Base-by-base conservation (phyloP, 2,113 vertebrate genomes). In the Colaptes auratus region DNA sequence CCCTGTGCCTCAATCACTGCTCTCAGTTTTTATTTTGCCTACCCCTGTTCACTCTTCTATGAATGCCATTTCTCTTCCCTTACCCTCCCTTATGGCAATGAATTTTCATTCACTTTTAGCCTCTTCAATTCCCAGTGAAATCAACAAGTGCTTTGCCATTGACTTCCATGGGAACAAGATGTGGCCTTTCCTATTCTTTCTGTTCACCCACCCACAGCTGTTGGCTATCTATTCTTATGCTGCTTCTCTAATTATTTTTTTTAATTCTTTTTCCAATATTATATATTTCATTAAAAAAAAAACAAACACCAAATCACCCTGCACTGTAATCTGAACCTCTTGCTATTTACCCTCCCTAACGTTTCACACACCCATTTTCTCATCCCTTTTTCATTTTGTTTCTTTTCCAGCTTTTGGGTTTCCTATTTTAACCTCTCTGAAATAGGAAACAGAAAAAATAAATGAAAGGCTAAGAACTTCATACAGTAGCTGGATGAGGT, bases 281-380 rank as follows among this genome's bases (percentile, higher is more conserved):
- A 91, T 79, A 91, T 96, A 87, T 79, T 88, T 96, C 72, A 66
- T 95, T 48, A 13, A 52, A 52, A 25, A 52, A 23, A 52, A 52
- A 52, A 10, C 39, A 44, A 44, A 24, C 25, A 25, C 23, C 19
- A 25, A 52, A 52, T 52, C 50, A 52, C 23, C 24, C 23, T 11
- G n/a, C 10, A 56, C 50, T 93, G 96, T 92, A 95, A 97, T 95
- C 74, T 85, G 93, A 86, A 89, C 86, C 59, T 95, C 90, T 92
- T 95, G 52, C 77, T 80, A 24, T 89, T 96, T 84, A 97, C 67
- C 53, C 48, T 96, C 86, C 86, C 55, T 46, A 31, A 60, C 9
- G 27, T 91, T 96, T 95, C 87, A 89, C 92, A 92, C 92, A 95
- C 94, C 95, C 97, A 95, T 93, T 97, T 76, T 74, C 88, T 80